These are phyloP conservation scores for Charina bottae DNA, from an alignment of 2,113 vertebrate genomes.

Conservation along the genomic window DNA sequence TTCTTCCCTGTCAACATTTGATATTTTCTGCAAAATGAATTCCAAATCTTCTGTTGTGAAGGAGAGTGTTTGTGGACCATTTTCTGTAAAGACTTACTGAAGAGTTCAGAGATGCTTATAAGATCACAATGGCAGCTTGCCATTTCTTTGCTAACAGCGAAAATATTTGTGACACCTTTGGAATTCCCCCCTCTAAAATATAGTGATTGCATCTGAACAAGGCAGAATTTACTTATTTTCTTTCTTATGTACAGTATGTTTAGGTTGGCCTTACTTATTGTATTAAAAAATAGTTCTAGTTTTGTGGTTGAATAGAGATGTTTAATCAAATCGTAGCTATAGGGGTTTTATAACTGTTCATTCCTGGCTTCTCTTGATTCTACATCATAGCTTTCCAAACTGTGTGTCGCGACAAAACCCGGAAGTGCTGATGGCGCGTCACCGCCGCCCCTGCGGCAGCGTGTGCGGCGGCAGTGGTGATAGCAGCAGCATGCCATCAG, in stretches of 20 bases:
- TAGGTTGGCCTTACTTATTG: not conserved
- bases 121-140: slow-evolving; percentile 15
- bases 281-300: rapidly evolving
- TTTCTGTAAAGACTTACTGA: not conserved
- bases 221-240: not conserved
- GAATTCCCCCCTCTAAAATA: not conserved
- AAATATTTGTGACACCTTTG: not conserved
- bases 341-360: not conserved
- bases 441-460: no score
- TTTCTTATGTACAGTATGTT: not conserved
- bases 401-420: no score
- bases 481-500: no score
- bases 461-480: no score
- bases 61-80: not conserved
- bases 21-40: slow-evolving; percentile 6
- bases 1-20: not conserved
- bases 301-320: not conserved
- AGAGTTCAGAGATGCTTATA: slow-evolving; percentile 11
- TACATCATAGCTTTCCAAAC: no score
- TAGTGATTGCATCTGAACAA: not conserved
- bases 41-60: slow-evolving; percentile 3
- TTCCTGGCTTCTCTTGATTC: slow-evolving; percentile 8
- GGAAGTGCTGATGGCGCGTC: no score
- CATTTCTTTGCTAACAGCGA: not conserved
- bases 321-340: not conserved